Base-by-base conservation (phyloP, 2,113 vertebrate species). In the Carlito syrichta region DNA sequence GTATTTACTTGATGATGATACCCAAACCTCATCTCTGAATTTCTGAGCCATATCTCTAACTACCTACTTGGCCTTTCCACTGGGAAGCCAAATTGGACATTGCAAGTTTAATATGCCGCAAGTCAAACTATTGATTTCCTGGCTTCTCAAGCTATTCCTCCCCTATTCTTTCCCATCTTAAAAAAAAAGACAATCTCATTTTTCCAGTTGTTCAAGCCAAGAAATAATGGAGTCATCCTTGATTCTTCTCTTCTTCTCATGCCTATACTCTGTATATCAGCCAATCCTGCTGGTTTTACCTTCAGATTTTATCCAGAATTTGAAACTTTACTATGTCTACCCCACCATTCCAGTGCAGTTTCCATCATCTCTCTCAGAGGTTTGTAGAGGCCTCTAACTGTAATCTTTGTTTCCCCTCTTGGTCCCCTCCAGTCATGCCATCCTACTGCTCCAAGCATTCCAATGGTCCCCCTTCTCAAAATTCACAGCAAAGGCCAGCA, bases 331-430 rank as follows among this genome's bases (percentile, higher is more conserved):
- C 8, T 52, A 0, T 20, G 1, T 66, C 76, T 27, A 35, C 2
- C 3, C 5, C 0, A 5, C 30, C 40, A 19, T 27, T 35, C 23
- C 1, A 56, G 40, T 23, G 68, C 11, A 32, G 10, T 2, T 16
- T n/a, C 13, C 2, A 5, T 30, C 4, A 3, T 25, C 6, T 60
- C 13, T 76, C 30, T n/a, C 25, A 11, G 12, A 20, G 5, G 11
- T 50, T 35, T 11, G 27, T 16, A 27, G 7, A 25, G 54, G 2
- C 17, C 10, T 13, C 50, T 25, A 35, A 17, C 3, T 4, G 4
- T 25, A 5, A 48, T 30, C 54, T 71, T 45, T 25, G 4, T 66
- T 84, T 43, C 32, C 2, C 52, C 4, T 77, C 7, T 10, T 16
- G 3, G 12, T 13, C 6, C 8, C 6, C 27, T 71, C 25, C 40